Conservation (phyloP, 2,113 vertebrate species). For the Brachyhypopomus gauderio region DNA sequence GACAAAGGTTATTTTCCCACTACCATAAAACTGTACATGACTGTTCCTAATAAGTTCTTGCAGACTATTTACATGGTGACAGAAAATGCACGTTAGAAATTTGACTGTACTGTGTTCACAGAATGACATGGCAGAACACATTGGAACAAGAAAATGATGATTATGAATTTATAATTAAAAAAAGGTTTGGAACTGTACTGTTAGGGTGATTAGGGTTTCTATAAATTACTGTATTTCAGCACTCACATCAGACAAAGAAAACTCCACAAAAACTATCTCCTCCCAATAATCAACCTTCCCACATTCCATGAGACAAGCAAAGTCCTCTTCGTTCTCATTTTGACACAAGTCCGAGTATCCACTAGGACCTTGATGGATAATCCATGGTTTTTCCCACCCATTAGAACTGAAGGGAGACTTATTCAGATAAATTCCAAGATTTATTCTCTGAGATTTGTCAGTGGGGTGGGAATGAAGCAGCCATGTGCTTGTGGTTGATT, state of each 20-base stretch:
- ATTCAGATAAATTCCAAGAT: slow-evolving; percentile 78
- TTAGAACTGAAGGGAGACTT: slow-evolving; percentile 48
- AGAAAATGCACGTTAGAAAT: too few species aligned
- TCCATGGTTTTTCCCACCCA: slow-evolving; percentile 66
- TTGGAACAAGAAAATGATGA: too few species aligned
- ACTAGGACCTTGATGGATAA: slow-evolving; percentile 67
- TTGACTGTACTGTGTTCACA: too few species aligned
- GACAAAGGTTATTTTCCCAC: too few species aligned
- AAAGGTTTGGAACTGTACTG: too few species aligned
- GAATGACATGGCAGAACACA: too few species aligned
- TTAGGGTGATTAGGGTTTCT: too few species aligned
- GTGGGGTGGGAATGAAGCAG: slow-evolving; percentile 79
- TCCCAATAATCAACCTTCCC: slow-evolving; percentile 54
- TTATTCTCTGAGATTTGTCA: slow-evolving; percentile 45
- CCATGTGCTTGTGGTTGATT: slow-evolving; percentile 46
- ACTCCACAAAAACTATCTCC: slow-evolving; percentile 11
- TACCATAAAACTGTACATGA: too few species aligned
- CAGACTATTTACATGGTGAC: too few species aligned
- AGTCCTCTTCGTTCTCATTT: slow-evolving; percentile 61
- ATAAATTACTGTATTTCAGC: neutral
- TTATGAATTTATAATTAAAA: too few species aligned
- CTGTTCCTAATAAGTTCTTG: too few species aligned
- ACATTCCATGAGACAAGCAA: slow-evolving; percentile 78
- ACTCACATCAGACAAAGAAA: neutral
- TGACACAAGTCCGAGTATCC: slow-evolving; percentile 78